Evolutionary conservation across 2,113 vertebrate genomes (phyloP), one percentile per base, ranked within the genome.

Genomic region (Mionectes macconnelli): DNA sequence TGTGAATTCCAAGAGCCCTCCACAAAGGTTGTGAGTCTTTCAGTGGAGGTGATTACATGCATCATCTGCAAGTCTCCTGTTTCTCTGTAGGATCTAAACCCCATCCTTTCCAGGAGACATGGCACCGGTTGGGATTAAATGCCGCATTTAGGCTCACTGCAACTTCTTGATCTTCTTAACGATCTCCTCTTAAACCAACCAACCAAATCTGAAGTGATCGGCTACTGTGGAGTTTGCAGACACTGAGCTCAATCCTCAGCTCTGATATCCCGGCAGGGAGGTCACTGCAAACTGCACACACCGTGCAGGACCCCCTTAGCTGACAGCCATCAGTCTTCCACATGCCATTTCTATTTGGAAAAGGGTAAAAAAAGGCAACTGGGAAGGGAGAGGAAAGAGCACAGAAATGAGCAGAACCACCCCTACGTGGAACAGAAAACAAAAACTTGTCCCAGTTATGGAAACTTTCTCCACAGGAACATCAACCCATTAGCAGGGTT

Each of bases 351-450:
- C 33, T 52, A 0, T 27, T 30, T 25, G 50, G 35, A n/a, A 52
- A 7, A 45, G 10, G 37, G 73, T 24, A 87, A 64, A 82, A 82
- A 22, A 67, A 55, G 52, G 60, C 42, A 78, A 78, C 6, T 52
- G 37, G 47, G 35, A 11, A 81, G n/a, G 37, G 18, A 84, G 35
- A 28, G 45, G 30, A 92, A 81, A 52, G 25, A 52, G 13, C 82
- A 30, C 0, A 1, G 75, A 77, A 84, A 76, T 0, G 1, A 57
- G 42, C 23, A 86, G 68, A 94, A 11, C 62, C 74, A 76, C 25
- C 28, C 55, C 37, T 31, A 67, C 64, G 23, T 60, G 85, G 63
- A 95, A 95, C 21, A 83, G 79, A 88, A 94, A 90, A 94, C 73
- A 93, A 81, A 55, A 50, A 17, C 30, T 40, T 55, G 24, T 82